These are phyloP conservation scores for Drosophila neocordata DNA, from an alignment of 1,140 invertebrate species.

Conservation along the genomic window DNA sequence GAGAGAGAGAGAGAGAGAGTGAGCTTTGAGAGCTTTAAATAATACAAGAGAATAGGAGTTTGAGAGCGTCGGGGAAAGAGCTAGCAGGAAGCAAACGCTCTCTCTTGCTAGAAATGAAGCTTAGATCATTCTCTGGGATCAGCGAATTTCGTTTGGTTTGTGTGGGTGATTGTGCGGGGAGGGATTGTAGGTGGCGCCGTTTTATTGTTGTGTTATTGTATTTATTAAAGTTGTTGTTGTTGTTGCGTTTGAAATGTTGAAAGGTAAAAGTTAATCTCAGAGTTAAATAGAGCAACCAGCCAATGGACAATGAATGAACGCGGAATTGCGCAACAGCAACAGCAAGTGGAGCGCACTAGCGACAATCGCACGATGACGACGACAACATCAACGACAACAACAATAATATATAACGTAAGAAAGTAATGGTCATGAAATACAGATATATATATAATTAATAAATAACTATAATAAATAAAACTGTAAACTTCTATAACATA, in stretches of 20 bases:
- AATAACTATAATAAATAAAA: too few relatives aligned
- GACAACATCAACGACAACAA: constrained; percentile 29
- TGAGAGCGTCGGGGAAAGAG: constrained; percentile 14
- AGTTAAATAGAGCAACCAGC: constrained; percentile 53
- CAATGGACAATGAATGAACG: constrained; percentile 54
- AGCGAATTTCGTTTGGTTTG: not conserved
- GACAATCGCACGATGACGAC: constrained; percentile 15
- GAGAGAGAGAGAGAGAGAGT: constrained; percentile 36
- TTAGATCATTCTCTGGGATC: constrained; percentile 45
- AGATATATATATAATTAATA: constrained; percentile 12
- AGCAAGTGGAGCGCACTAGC: constrained; percentile 54
- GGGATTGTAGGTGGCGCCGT: constrained; percentile 27
- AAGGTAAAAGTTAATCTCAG: constrained; percentile 69
- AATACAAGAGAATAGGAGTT: constrained; percentile 9
- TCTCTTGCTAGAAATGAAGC: constrained; percentile 12
- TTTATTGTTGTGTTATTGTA: too few relatives aligned
- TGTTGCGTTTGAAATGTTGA: constrained; percentile 25
- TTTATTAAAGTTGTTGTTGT: not conserved
- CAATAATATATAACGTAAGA: constrained; percentile 11
- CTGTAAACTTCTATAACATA: too few relatives aligned
- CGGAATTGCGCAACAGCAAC: constrained; percentile 61
- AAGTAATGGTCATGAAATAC: not conserved
- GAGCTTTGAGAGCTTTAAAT: constrained; percentile 21
- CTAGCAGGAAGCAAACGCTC: constrained; percentile 36
- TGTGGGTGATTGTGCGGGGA: constrained; percentile 3